Conservation (phyloP, 2,797 vertebrate species). For the Cirrhinus mrigala region DNA sequence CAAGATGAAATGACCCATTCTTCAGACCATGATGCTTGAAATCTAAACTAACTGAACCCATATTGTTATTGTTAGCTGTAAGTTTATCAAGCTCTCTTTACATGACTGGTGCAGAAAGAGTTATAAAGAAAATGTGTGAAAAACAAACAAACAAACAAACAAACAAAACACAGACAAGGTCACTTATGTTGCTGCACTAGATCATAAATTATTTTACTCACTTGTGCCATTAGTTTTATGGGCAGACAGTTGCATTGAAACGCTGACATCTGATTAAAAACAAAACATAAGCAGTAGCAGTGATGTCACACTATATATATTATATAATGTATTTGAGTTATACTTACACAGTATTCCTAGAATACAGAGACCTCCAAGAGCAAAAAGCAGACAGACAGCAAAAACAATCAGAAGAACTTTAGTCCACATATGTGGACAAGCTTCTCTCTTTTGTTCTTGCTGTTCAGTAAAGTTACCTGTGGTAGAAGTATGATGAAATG, state of each 20-base stretch:
- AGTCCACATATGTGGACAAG: background rate
- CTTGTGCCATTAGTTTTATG: background rate
- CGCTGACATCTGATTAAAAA: background rate
- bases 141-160: background rate
- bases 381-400: background rate
- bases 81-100: background rate
- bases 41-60: too few relatives aligned
- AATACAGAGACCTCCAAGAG: background rate
- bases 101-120: background rate
- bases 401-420: slow-evolving; percentile 3
- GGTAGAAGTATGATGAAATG: background rate
- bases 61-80: background rate
- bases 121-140: background rate
- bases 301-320: too few relatives aligned
- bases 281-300: too few relatives aligned
- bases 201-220: background rate
- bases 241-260: background rate
- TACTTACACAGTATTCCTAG: background rate
- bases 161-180: too few relatives aligned
- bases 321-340: too few relatives aligned
- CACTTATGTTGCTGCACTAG: background rate
- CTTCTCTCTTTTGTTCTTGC: background rate
- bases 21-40: background rate
- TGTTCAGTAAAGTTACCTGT: background rate
- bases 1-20: background rate